Conservation (phyloP, 2,797 vertebrate species). For the Pseudochirops corinnae region DNA sequence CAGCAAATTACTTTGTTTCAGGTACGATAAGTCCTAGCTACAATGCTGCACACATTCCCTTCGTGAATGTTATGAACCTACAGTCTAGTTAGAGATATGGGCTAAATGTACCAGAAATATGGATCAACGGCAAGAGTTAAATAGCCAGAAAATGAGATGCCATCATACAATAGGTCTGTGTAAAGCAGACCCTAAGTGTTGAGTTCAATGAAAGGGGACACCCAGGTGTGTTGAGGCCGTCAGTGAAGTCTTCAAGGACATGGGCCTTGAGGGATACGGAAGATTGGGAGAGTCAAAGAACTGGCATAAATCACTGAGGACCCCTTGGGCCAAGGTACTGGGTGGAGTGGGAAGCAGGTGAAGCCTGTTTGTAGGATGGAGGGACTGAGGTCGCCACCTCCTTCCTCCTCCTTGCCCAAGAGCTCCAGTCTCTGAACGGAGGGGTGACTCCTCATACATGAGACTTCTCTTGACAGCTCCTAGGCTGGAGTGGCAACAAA, state of each 20-base stretch:
- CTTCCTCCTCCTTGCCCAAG: background rate
- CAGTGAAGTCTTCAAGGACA: background rate
- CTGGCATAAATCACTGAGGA: background rate
- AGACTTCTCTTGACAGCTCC: background rate
- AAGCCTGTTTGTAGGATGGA: background rate
- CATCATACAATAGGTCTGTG: background rate
- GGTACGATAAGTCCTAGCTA: background rate
- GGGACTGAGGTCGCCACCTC: background rate
- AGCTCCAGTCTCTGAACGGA: background rate
- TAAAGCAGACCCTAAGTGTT: background rate
- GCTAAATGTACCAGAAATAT: background rate
- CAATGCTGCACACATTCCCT: background rate
- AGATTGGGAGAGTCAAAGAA: background rate
- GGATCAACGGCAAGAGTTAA: background rate
- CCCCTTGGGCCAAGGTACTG: background rate
- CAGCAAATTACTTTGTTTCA: background rate
- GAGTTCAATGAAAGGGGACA: background rate
- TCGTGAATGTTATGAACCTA: background rate
- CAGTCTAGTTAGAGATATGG: background rate
- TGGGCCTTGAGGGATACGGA: background rate
- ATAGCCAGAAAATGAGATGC: background rate
- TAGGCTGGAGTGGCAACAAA: conserved; percentile 1
- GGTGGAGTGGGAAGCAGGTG: background rate
- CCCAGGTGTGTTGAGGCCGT: background rate
- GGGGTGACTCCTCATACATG: background rate